Conservation (phyloP, 2,113 vertebrate species). For the Xyliphius kryptos region DNA sequence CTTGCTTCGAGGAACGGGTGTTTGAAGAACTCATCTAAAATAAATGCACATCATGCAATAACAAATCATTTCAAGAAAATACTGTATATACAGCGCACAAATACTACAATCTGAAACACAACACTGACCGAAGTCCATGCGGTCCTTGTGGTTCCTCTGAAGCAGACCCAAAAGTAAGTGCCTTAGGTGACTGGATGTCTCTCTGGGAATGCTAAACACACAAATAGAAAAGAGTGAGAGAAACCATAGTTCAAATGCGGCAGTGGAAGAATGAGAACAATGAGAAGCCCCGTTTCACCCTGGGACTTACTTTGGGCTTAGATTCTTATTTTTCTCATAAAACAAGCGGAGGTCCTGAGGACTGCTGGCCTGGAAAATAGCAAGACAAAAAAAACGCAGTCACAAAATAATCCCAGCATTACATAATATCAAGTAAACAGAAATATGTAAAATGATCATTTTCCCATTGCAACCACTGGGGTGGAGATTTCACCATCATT, state of each 20-base stretch:
- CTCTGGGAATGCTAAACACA: constrained; percentile 82
- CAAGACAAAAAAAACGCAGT: neutral
- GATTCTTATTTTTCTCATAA: constrained; percentile 95
- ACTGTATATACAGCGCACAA: too few species aligned
- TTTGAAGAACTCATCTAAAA: constrained; percentile 88
- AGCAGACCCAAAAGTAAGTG: constrained; percentile 85
- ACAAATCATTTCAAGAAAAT: too few species aligned
- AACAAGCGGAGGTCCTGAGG: constrained; percentile 95
- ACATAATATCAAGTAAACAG: too few species aligned
- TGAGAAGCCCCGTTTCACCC: neutral
- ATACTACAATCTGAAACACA: too few species aligned
- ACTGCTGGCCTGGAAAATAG: constrained; percentile 81
- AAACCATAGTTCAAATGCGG: too few species aligned
- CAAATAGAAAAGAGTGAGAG: neutral
- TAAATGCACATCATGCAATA: too few species aligned
- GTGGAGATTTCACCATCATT: too few species aligned
- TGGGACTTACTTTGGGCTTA: constrained; percentile 84
- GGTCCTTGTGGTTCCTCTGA: constrained; percentile 86
- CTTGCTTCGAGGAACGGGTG: constrained; percentile 88
- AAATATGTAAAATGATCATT: too few species aligned
- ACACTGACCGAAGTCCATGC: constrained; percentile 88
- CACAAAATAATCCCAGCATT: neutral
- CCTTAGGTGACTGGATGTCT: constrained; percentile 83
- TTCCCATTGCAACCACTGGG: too few species aligned
- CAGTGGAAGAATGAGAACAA: neutral